phyloP scores from a whole-genome alignment of 2,797 vertebrate species.

The Microchirus variegatus region DNA sequence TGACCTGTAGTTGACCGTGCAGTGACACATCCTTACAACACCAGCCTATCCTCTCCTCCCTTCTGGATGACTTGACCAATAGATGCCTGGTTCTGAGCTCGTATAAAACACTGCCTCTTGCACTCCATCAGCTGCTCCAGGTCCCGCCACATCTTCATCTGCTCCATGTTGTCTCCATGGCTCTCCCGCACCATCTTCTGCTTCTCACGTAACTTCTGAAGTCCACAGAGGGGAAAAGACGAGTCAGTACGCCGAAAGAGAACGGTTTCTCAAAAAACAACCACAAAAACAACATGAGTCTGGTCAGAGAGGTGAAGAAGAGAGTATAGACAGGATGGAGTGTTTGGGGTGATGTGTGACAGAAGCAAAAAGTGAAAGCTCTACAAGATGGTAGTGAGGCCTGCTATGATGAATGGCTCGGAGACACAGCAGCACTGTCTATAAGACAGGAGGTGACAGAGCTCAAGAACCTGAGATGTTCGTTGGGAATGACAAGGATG shows the following conservation, averaged over 20 bases:
- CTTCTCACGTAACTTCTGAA: slow-evolving; percentile 92
- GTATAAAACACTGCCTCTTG: slow-evolving; percentile 91
- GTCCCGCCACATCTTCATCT: slow-evolving; percentile 96
- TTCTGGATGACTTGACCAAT: slow-evolving; percentile 94
- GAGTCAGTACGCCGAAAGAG: background rate
- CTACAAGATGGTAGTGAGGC: too few relatives aligned
- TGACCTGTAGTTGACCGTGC: slow-evolving; percentile 1
- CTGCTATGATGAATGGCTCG: too few relatives aligned
- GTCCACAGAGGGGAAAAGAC: slow-evolving; percentile 23
- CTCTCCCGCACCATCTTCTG: slow-evolving; percentile 92
- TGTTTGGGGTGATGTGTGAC: too few relatives aligned
- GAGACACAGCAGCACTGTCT: too few relatives aligned
- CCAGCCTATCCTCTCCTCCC: slow-evolving; percentile 90
- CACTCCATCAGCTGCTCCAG: slow-evolving; percentile 92
- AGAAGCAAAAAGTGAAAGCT: too few relatives aligned
- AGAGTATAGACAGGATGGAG: too few relatives aligned
- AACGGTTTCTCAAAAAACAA: background rate
- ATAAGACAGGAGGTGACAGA: too few relatives aligned
- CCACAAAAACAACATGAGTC: background rate
- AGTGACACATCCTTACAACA: slow-evolving; percentile 79
- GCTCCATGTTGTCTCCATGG: slow-evolving; percentile 93
- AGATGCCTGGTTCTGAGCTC: slow-evolving; percentile 87
- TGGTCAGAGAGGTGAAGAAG: background rate
- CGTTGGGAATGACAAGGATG: too few relatives aligned
- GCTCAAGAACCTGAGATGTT: too few relatives aligned